Conservation (phyloP, 2,888 invertebrate genomes). For the Leptinotarsa tumamoca region DNA sequence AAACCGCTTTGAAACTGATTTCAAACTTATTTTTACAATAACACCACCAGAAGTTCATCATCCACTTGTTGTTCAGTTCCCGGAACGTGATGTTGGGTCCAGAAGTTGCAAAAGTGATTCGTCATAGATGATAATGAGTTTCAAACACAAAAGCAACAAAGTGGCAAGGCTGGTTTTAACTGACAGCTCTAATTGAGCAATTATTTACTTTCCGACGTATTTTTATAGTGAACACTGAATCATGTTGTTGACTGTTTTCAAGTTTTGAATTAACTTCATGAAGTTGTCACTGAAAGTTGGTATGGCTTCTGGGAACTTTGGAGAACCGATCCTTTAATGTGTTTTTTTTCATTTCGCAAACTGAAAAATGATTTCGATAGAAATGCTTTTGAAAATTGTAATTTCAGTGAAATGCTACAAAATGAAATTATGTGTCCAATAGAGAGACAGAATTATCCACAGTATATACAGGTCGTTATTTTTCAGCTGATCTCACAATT, state of each 20-base stretch:
- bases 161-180: background rate
- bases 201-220: background rate
- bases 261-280: no score
- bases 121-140: conserved; percentile 14
- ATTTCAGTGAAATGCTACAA: no score
- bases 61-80: background rate
- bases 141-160: background rate
- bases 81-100: background rate
- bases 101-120: background rate
- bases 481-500: no score
- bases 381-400: no score
- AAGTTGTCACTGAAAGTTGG: no score
- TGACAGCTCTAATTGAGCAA: conserved; percentile 4
- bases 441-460: no score
- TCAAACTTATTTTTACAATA: background rate
- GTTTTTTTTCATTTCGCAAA: no score
- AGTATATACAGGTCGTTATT: no score
- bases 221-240: background rate
- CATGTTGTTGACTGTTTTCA: background rate
- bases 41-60: background rate
- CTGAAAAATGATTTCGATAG: no score
- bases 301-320: no score
- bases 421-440: no score
- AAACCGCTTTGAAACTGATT: background rate
- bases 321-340: no score